Base-by-base conservation (phyloP, 2,113 vertebrate species). In the Ivindomyrus marchei region DNA sequence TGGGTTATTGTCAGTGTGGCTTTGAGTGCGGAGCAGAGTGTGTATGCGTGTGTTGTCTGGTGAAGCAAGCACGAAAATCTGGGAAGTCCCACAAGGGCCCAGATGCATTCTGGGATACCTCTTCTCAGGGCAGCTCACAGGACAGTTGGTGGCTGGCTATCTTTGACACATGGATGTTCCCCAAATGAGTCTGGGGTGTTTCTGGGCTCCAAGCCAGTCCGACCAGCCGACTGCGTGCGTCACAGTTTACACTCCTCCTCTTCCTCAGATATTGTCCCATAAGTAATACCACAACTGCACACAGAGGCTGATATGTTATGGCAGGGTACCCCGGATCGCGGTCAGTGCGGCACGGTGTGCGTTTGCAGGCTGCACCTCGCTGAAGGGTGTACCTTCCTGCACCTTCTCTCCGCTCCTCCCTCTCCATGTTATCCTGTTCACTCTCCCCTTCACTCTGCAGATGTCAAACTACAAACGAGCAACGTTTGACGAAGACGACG, bases 381-480 rank as follows among this genome's bases (percentile, higher is more conserved):
- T 46, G 10, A 45, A 49, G 42, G 46, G 24, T 85, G 21, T 19
- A 17, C 31, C 70, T 19, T 42, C 11, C 36, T 47, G 9, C 24
- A 15, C 46, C 46, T 62, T 47, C 42, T 27, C 45, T 31, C 45
- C 15, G 3, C 21, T 45, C 3, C 45, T 45, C 39, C 39, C 83
- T 10, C 19, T 42, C 21, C 80, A 21, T 42, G 31, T 77, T 13
- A 77, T 80, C 74, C 74, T 39, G 15, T 42, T 80, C 74, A 17
- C 74, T 87, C 88, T 93, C 89, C 90, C 52, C 62, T 62, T 80
- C 90, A 49, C 7, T 85, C 39, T 31, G 88, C 96, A 99, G 98
- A 99, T 99, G 98, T 96, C 98, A 9, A 97, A 96, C 93, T 99
- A 99, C 93, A 98, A 98, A 91, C 97, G 97, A 90, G 96, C 97